Evolutionary conservation across 2,888 invertebrate species (phyloP).

Genomic region (Zootermopsis nevadensis): DNA sequence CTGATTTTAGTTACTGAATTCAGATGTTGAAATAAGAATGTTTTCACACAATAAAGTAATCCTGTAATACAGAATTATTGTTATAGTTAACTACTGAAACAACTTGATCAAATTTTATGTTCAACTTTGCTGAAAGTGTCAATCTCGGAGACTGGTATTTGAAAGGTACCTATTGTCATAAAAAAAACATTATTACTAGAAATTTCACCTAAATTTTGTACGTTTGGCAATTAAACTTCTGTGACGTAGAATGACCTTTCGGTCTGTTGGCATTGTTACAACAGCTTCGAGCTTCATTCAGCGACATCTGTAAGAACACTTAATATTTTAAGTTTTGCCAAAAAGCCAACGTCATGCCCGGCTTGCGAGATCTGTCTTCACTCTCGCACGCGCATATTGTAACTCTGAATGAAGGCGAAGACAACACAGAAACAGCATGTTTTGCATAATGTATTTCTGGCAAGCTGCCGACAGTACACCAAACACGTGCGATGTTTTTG

Average conservation of each 20-base stretch:
- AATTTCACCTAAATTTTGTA: too few species aligned
- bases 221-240: not conserved
- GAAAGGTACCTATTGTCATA: too few species aligned
- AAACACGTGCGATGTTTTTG: constrained; percentile 28
- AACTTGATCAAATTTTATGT: too few species aligned
- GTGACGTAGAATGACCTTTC: not conserved
- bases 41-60: too few species aligned
- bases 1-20: too few species aligned
- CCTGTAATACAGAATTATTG: too few species aligned
- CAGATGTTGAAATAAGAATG: too few species aligned
- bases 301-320: not conserved
- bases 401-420: not conserved
- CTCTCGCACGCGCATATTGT: not conserved
- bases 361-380: not conserved
- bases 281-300: not conserved
- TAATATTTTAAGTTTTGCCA: too few species aligned
- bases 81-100: too few species aligned
- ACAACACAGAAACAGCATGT: not conserved
- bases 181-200: too few species aligned
- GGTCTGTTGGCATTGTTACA: not conserved
- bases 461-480: not conserved
- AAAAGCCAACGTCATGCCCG: not conserved
- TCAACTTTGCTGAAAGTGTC: too few species aligned
- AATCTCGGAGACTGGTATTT: too few species aligned
- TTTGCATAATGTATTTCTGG: constrained; percentile 21